Evolutionary conservation across 2,113 vertebrate species (phyloP).

Genomic region (Gymnobelideus leadbeateri): DNA sequence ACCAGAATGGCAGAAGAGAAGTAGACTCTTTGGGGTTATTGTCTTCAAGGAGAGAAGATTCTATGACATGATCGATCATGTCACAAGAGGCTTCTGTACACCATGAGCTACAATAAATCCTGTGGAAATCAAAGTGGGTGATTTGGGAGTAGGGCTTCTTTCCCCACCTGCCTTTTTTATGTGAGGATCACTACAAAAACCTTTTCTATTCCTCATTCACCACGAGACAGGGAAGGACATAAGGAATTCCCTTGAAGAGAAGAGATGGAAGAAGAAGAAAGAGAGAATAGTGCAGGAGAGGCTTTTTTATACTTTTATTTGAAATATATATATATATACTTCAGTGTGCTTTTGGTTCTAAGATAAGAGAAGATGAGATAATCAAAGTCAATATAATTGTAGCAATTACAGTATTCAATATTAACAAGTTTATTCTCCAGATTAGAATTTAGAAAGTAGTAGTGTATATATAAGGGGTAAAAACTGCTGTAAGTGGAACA

Average conservation of each 20-base stretch:
- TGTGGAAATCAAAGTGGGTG: neutral
- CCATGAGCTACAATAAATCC: no score
- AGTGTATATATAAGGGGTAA: neutral
- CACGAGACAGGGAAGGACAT: neutral
- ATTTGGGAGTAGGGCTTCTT: neutral
- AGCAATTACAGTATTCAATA: neutral
- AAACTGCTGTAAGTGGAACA: neutral
- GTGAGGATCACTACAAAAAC: neutral
- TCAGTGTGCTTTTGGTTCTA: neutral
- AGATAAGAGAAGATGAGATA: neutral
- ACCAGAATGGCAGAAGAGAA: neutral
- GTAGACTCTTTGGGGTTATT: neutral
- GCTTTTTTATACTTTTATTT: neutral
- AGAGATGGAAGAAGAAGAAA: neutral
- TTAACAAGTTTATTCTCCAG: neutral
- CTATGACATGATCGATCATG: neutral
- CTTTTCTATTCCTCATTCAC: neutral
- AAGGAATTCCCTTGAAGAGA: neutral
- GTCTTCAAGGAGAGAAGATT: neutral
- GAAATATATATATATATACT: neutral
- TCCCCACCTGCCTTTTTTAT: neutral
- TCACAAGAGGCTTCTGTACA: neutral
- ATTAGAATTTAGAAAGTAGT: neutral
- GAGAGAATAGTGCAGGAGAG: neutral
- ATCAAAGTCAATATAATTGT: neutral